Evolutionary conservation across 2,797 vertebrate species (phyloP), one percentile per base, ranked within the genome.

Genomic region (Ispidina lecontei): DNA sequence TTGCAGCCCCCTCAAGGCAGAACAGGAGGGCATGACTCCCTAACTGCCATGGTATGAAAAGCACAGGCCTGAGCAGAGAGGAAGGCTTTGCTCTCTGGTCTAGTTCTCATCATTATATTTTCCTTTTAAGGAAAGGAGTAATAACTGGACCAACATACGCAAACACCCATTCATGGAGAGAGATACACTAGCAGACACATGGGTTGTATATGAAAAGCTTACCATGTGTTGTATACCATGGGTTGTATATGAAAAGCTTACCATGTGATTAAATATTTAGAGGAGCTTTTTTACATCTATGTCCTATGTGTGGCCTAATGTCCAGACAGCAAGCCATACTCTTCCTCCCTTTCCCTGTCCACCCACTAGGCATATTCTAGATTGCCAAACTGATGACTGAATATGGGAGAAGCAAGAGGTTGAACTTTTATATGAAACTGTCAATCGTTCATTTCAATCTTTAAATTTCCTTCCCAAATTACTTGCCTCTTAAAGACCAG

Each of bases 1-100:
- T 5, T 63, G 60, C n/a, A 76, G 51, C 49, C 71, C 67, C 76
- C 60, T 87, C 70, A 75, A 56, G 77, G 67, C 29, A 58, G 62
- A 76, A 33, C 0, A 3, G 39, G 55, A 74, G 63, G 69, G 39
- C 76, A 51, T 2, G 35, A 58, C 46, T 68, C 65, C 5, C 0
- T 7, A 21, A 39, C 9, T 26, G 37, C 26, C 33, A 31, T 39
- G 0, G 0, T 14, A 51, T 7, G 58, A 49, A 78, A 62, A 35
- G 14, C 35, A 16, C 29, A 6, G 31, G 46, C 19, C 23, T 1
- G 0, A 44, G 43, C 8, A 10, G 19, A 1, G 10, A 55, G 28
- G 21, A 71, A 46, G 19, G 67, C 41, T 43, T 10, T 28, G 69
- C 16, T 31, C 8, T 15, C 20, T 41, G 22, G 35, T 49, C 39